Evolutionary conservation across 2,888 invertebrate genomes (phyloP), one percentile per base, ranked within the genome.

Genomic region (Pseudanteris insignis): DNA sequence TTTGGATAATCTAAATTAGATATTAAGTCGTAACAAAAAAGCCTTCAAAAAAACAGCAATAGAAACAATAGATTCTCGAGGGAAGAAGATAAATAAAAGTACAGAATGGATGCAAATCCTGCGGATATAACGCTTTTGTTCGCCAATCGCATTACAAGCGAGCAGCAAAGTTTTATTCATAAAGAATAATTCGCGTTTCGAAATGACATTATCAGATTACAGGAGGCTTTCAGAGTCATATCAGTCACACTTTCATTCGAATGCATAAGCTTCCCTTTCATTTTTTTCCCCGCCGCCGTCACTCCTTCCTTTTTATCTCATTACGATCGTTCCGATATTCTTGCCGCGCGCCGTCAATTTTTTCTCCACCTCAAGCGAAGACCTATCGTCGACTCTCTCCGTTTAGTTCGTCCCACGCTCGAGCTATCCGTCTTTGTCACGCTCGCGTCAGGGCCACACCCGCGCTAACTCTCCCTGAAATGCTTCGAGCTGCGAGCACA

Each of bases 181-280:
- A 44, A 54, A 54, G 60, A 54, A 61, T 61, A 61, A 54, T 54
- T 61, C 48, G 54, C 28, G 38, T 50, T 53, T 47, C 41, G 37
- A 60, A 53, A 60, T 60, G 40, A 47, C 33, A 41, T 60, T 53
- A 53, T 48, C 43, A 36, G 48, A 47, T 60, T 60, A 60, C 47
- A 43, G 29, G n/a, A 12, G 36, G 48, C 54, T 60, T 60, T 60
- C 53, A 43, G 28, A 48, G 43, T 48, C 53, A 60, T 48, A 60
- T 60, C 60, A 54, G 60, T 54, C 60, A 48, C 60, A 48, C 53
- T 54, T 53, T 53, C 60, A 60, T 60, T 60, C 53, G 43, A 54
- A 60, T 60, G 60, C 60, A 48, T 54, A 48, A 60, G 53, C 53
- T 53, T 37, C 41, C 26, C 53, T 53, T 60, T 53, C 59, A 59